phyloP scores from a whole-genome alignment of 2,797 vertebrate species.

The Periparus ater region DNA sequence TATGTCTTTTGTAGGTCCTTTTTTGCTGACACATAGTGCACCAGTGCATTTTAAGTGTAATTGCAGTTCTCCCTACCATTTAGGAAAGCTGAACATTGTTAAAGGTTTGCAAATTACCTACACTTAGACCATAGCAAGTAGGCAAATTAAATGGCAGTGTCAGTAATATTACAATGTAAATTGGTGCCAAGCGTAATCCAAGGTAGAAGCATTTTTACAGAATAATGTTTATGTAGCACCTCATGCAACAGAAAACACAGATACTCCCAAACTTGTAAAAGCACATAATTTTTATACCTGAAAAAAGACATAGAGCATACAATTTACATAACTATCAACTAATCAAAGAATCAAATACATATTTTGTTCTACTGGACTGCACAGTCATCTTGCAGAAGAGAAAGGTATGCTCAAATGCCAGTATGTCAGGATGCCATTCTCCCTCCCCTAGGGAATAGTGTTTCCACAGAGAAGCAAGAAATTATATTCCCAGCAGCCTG shows the following conservation, averaged over 20 bases:
- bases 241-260: neutral
- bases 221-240: constrained; percentile 42
- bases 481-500: neutral
- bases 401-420: neutral
- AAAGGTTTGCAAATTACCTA: constrained; percentile 82
- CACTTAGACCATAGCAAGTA: constrained; percentile 79
- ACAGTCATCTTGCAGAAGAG: neutral
- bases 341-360: neutral
- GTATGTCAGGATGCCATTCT: neutral
- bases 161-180: constrained; percentile 76
- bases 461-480: neutral
- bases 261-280: neutral
- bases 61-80: constrained; percentile 80
- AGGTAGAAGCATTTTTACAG: constrained; percentile 67
- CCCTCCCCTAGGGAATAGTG: neutral
- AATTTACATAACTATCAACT: neutral
- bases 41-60: constrained; percentile 79
- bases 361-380: neutral
- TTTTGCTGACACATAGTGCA: constrained; percentile 78
- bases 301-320: neutral
- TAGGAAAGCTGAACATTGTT: constrained; percentile 78
- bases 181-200: constrained; percentile 60
- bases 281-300: neutral
- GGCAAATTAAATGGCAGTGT: constrained; percentile 77
- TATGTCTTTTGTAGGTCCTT: constrained; percentile 81